Evolutionary conservation across 1,140 invertebrate species (phyloP), one percentile per base, ranked within the genome.

Genomic region (Acyrthosiphon pisum): DNA sequence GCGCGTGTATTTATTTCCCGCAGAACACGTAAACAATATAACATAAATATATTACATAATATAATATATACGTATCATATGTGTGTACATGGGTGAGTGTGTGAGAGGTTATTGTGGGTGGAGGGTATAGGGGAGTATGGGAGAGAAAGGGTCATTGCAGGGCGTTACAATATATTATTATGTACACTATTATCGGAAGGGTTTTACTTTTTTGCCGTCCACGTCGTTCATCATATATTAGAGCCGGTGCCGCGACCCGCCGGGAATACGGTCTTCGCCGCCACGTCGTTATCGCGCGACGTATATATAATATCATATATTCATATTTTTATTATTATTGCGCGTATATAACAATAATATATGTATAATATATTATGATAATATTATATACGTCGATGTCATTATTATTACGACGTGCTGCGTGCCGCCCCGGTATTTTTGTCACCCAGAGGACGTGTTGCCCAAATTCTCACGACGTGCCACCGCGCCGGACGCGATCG

Each of bases 211-310:
- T 87, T 35, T 50, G 18, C 44, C 76, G 76, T 92, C 46, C 9
- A 92, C 50, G n/a, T 89, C 76, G 30, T 92, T 84, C 81, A 91
- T 83, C 68, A 83, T 92, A 83, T 50, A 37, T 83, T 92, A 92
- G 50, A 76, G n/a, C 22, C 35, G 35, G 9, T 14, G 11, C n/a
- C 56, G 37, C 68, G n/a, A 89, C 23, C 88, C 88, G 88, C 35
- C 44, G 91, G 91, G 91, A 92, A 92, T 92, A 53, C n/a, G 23
- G n/a, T 6, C 60, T 76, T n/a, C 18, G 60, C 41, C 91, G 91
- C 44, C 56, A 26, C 44, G 46, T 81, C 76, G 91, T 92, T 89
- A 89, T 89, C 46, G 46, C 48, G 1, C 30, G 23, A 30, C 86
- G 87, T 35, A 89, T 6, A 50, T 18, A 50, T 35, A 50, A 88